Conservation (phyloP, 2,113 vertebrate genomes). For the Bos javanicus region DNA sequence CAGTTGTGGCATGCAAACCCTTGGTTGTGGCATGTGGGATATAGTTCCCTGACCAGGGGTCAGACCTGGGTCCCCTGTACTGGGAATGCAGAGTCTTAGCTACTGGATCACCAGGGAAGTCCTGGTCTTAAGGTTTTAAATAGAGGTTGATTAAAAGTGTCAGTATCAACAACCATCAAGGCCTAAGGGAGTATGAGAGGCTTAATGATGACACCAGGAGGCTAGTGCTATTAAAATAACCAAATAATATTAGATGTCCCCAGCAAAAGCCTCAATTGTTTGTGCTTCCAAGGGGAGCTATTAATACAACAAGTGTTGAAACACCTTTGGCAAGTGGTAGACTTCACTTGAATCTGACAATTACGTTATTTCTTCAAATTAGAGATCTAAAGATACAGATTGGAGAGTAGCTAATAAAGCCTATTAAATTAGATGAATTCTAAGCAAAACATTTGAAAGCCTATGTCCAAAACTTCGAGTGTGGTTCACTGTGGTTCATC, state of each 20-base stretch:
- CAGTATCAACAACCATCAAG: not conserved
- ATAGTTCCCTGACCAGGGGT: not conserved
- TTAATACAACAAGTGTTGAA: not conserved
- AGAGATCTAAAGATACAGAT: not conserved
- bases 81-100: not conserved
- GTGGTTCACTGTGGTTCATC: not conserved
- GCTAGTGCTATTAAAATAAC: constrained; percentile 19
- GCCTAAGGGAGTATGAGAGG: not conserved
- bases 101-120: not conserved
- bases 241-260: not conserved
- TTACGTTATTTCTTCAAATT: constrained; percentile 23
- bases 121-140: constrained; percentile 15
- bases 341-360: not conserved
- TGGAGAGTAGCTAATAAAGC: not conserved
- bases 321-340: not conserved
- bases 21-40: not conserved
- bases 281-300: not conserved
- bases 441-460: constrained; percentile 12
- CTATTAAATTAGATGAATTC: not conserved
- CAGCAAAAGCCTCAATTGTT: not conserved
- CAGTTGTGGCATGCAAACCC: not conserved
- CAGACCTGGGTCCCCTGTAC: not conserved
- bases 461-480: not conserved
- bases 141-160: constrained; percentile 12
- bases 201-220: not conserved